Base-by-base conservation (phyloP, 1,140 invertebrate species). In the Cherax quadricarinatus region DNA sequence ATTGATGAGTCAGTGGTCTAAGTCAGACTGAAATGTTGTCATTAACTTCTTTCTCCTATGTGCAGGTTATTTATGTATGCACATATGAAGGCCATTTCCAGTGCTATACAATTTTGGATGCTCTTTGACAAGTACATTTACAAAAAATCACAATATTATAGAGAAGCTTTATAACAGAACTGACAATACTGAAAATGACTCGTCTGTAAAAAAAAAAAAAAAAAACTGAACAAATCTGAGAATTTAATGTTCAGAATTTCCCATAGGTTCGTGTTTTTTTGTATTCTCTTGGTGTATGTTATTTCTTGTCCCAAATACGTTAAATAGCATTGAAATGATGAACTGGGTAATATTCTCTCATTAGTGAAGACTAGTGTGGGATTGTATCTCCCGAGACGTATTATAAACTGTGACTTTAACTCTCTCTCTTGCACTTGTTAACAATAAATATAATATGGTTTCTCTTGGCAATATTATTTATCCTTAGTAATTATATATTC, bases 381-480 rank as follows among this genome's bases (percentile, higher is more conserved):
- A 30, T 75, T 6, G 30, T 75, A n/a, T 75, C 6, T 4, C 70
- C 70, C 7, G 24, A n/a, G 30, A n/a, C 9, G 70, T 24, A 9
- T 75, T n/a, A 30, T 75, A 75, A 75, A 30, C 16, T 75, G 21
- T 75, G 70, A 70, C 66, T 70, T 70, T 1, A 30, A 75, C 24
- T 49, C 24, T 7, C 24, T 7, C 48, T 85, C 60, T 85, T 85
- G 83, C 60, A 85, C 24, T 85, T 85, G 83, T 85, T 85, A 30
- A 85, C 12, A 85, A 70, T 85, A 85, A 85, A 85, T 49, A 70
- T 9, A 84, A 62, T 57, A 57, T 85, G 60, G 62, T 85, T 85
- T 85, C 62, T 85, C 83, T 24, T 21, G 7, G 16, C n/a, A 70
- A 24, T 85, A 48, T 84, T n/a, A 41, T 41, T 57, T 57, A 57